Conservation (phyloP, 2,888 invertebrate species). For the Andrena trimmerana region DNA sequence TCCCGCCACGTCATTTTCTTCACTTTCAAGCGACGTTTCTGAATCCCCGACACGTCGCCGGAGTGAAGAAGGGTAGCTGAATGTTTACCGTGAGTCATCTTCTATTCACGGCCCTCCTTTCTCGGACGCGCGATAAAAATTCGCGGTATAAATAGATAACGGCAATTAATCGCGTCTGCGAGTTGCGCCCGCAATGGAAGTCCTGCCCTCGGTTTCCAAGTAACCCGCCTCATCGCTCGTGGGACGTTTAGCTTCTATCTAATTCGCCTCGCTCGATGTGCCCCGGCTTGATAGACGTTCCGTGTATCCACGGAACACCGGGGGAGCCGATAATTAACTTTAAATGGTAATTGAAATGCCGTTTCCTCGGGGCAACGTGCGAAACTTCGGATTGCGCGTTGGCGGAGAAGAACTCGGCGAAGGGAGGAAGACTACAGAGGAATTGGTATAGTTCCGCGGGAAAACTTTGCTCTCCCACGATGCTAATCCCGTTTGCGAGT, state of each 20-base stretch:
- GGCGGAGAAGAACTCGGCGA: neutral
- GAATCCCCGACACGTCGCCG: constrained; percentile 58
- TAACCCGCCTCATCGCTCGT: neutral
- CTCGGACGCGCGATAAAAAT: constrained; percentile 46
- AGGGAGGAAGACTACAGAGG: neutral
- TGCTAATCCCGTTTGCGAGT: constrained; percentile 13
- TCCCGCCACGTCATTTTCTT: constrained; percentile 61
- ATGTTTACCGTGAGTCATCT: constrained; percentile 60
- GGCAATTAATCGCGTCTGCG: constrained; percentile 42
- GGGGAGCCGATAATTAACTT: neutral
- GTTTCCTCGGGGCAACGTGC: constrained; percentile 4
- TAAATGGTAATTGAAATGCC: neutral
- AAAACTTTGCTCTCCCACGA: constrained; percentile 50
- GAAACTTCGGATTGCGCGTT: neutral
- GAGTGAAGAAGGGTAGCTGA: constrained; percentile 47
- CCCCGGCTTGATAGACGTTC: neutral
- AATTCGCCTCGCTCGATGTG: neutral
- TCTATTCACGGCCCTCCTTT: constrained; percentile 56
- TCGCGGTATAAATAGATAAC: constrained; percentile 45
- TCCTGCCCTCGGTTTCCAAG: constrained; percentile 4
- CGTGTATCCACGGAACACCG: neutral
- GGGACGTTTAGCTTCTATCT: neutral
- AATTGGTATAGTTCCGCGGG: neutral
- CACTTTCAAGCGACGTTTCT: constrained; percentile 31
- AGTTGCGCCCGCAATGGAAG: constrained; percentile 1